Evolutionary conservation across 2,888 invertebrate species (phyloP), one percentile per base, ranked within the genome.

Genomic region (Vanessa cardui): DNA sequence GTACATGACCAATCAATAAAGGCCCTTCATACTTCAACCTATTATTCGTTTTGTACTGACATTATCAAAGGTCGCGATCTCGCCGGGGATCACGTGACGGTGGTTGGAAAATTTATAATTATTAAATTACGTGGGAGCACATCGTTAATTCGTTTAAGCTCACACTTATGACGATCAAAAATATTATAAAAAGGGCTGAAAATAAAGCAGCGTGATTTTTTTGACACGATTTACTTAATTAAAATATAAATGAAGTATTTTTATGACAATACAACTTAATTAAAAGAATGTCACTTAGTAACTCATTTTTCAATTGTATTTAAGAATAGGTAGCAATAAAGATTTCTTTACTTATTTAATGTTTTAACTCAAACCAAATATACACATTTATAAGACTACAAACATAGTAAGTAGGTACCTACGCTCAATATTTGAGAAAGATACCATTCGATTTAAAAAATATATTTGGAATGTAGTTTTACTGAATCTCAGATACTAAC

Each of bases 71-170:
- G 79, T 80, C 79, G 78, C 79, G 68, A 64, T 64, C 58, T 68
- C 45, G 21, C 7, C 59, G 60, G 18, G 60, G 69, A 20, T 72
- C 74, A 73, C 63, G 66, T 72, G 66, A 72, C 12, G 54, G 54
- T 76, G 76, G 73, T 66, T 50, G 8, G 50, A 62, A 68, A 66
- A 66, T 69, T 63, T 64, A 76, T 64, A 72, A 84, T 86, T 87
- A 86, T 86, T 79, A 83, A 85, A 83, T 87, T 80, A 87, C 85
- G 86, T 85, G 85, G 83, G 87, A 88, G 80, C 65, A 64, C 52
- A 58, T 71, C 61, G 62, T 61, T 67, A 58, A 33, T 77, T 81
- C 75, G 77, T 83, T 81, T 77, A 73, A 77, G 75, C 78, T 71
- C 76, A 77, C 80, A 77, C 78, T 81, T 79, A 72, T 65, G 67